Evolutionary conservation across 2,797 vertebrate species (phyloP), one percentile per base, ranked within the genome.

Genomic region (Chloroceryle amazona): DNA sequence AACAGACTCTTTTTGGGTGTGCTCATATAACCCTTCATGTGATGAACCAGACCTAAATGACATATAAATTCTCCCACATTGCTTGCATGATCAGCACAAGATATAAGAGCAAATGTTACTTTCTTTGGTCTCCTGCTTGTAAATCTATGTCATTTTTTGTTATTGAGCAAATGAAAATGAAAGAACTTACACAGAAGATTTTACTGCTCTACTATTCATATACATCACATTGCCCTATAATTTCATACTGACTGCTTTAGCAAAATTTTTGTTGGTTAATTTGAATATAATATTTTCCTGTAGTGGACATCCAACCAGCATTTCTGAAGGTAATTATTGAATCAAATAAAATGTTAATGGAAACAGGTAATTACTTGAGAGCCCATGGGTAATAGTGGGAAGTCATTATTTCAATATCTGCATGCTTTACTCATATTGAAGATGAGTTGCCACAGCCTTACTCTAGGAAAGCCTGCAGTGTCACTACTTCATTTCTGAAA

Each of bases 261-360:
- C 4, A 7, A 93, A 52, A 60, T 21, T 33, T 93, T 93, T 82
- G 41, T 90, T 84, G 17, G 29, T 46, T 93, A 94, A 93, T 91
- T 96, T 81, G 33, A 96, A 67, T 74, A 39, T 23, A 88, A 65
- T 90, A 62, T 67, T 94, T 97, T 96, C 75, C 74, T 78, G 58
- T 58, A 88, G 82, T 93, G 92, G 94, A 94, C 79, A 94, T 42
- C 28, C 65, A 95, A 81, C 63, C 62, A 81, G 63, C 47, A 84
- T 68, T 51, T 85, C 80, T 91, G 52, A 87, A 90, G 68, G 52
- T 89, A 95, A 95, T 85, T 91, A 67, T 13, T 67, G 88, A 84
- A 92, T 93, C 25, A 93, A 96, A 90, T 80, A 80, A 88, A 95
- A 92, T 81, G 46, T 42, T 93, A 89, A 96, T 85, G 86, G 58